These are phyloP conservation scores for Caenorhabditis sp. DNA, from an alignment of 2,888 invertebrate species.

Conservation along the genomic window DNA sequence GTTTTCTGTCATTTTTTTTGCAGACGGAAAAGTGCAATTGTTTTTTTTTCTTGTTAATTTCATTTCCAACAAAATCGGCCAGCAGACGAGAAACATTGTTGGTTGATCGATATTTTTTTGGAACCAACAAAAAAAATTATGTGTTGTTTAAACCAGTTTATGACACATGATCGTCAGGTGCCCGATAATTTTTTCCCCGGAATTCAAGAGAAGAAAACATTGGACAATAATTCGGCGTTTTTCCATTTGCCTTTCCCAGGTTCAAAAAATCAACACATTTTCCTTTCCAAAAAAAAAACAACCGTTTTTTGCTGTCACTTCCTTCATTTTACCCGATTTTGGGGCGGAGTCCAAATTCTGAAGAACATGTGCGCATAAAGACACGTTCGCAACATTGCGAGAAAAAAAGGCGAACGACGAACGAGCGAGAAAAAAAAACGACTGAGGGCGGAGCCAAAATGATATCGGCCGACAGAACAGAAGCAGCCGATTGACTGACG, in stretches of 20 bases:
- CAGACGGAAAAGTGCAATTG: neutral
- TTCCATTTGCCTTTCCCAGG: too few relatives aligned
- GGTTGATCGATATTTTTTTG: neutral
- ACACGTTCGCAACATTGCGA: constrained; percentile 1
- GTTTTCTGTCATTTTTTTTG: neutral
- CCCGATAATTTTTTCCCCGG: neutral
- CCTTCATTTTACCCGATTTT: neutral
- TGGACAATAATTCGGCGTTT: too few relatives aligned
- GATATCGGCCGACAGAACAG: neutral
- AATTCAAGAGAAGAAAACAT: too few relatives aligned
- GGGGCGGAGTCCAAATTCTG: neutral
- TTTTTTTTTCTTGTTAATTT: neutral
- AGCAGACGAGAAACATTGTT: neutral
- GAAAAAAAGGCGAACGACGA: neutral
- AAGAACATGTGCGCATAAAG: neutral
- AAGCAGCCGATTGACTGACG: neutral
- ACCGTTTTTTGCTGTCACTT: neutral
- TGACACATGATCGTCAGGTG: neutral
- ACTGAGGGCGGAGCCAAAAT: neutral
- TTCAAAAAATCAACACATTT: too few relatives aligned
- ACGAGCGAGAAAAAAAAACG: neutral
- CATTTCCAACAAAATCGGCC: neutral
- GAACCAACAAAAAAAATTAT: neutral
- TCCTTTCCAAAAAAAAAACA: neutral
- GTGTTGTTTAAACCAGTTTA: neutral